phyloP scores from a whole-genome alignment of 2,113 vertebrate species.

The Anarrhichthys ocellatus region DNA sequence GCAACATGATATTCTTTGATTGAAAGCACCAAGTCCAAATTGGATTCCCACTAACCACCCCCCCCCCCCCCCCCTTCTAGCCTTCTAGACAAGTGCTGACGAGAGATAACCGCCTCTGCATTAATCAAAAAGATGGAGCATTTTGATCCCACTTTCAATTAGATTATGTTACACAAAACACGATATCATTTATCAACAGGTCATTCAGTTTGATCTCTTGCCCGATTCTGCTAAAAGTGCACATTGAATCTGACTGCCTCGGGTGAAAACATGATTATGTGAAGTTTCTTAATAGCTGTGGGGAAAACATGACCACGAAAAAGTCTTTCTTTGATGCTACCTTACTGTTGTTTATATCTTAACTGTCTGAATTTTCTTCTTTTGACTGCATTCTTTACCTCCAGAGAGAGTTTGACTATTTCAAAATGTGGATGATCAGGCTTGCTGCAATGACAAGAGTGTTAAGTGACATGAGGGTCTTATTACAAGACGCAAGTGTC shows the following conservation, averaged over 20 bases:
- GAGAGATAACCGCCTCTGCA: conserved; percentile 79
- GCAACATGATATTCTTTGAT: conserved; percentile 78
- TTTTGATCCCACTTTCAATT: conserved; percentile 81
- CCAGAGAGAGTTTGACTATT: conserved; percentile 29
- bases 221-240: conserved; percentile 32
- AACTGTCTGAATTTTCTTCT: conserved; percentile 8
- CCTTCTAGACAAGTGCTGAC: conserved; percentile 71
- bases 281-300: conserved; percentile 21
- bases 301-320: conserved; percentile 13
- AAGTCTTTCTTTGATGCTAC: neutral
- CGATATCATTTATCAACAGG: conserved; percentile 77
- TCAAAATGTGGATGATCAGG: conserved; percentile 42
- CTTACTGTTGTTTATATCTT: conserved; percentile 21
- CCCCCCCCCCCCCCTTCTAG: conserved; percentile 59
- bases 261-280: conserved; percentile 9
- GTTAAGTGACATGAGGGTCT: conserved; percentile 51
- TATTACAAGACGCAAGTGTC: conserved; percentile 25
- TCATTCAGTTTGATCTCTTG: conserved; percentile 73
- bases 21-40: conserved; percentile 80
- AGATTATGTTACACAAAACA: conserved; percentile 78
- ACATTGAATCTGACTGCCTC: conserved; percentile 15
- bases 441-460: conserved; percentile 38
- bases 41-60: conserved; percentile 74
- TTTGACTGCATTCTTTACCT: conserved; percentile 32
- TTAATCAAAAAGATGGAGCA: conserved; percentile 81